phyloP scores from a whole-genome alignment of 2,113 vertebrate species.

The Cheilinus undulatus region DNA sequence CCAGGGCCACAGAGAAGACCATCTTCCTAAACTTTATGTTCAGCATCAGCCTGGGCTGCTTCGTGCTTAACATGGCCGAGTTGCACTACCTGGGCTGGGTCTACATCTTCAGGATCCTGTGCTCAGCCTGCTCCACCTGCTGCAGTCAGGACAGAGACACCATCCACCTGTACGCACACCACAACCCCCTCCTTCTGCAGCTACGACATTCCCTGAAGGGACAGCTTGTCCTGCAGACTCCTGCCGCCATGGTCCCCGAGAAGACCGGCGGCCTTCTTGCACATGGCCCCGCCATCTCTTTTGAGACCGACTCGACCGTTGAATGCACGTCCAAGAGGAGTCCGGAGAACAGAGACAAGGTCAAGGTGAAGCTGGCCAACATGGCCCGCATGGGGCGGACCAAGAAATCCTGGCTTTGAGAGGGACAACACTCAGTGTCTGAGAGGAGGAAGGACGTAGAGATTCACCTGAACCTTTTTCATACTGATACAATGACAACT shows the following conservation, averaged over 20 bases:
- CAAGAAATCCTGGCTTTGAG: constrained; percentile 77
- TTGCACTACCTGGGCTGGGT: constrained; percentile 77
- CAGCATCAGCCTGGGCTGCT: constrained; percentile 72
- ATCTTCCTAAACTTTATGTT: constrained; percentile 81
- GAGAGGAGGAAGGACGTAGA: background rate
- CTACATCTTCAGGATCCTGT: constrained; percentile 74
- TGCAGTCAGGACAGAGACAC: constrained; percentile 56
- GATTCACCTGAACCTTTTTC: background rate
- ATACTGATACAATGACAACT: no score
- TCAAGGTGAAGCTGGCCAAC: constrained; percentile 62
- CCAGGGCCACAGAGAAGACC: constrained; percentile 77
- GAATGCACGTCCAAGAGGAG: constrained; percentile 64
- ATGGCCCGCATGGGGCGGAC: constrained; percentile 57
- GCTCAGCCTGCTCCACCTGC: constrained; percentile 69
- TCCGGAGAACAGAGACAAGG: constrained; percentile 60
- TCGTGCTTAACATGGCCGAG: constrained; percentile 75
- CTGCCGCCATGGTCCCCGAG: constrained; percentile 38
- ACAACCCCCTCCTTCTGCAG: constrained; percentile 71
- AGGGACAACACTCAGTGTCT: background rate
- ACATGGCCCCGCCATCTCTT: constrained; percentile 63
- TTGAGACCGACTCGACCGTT: constrained; percentile 70
- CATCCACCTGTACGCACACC: constrained; percentile 34
- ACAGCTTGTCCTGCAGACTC: constrained; percentile 71
- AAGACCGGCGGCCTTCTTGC: constrained; percentile 42
- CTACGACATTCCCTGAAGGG: constrained; percentile 73